phyloP scores from a whole-genome alignment of 2,797 vertebrate genomes.

The Phalloptychus januarius region DNA sequence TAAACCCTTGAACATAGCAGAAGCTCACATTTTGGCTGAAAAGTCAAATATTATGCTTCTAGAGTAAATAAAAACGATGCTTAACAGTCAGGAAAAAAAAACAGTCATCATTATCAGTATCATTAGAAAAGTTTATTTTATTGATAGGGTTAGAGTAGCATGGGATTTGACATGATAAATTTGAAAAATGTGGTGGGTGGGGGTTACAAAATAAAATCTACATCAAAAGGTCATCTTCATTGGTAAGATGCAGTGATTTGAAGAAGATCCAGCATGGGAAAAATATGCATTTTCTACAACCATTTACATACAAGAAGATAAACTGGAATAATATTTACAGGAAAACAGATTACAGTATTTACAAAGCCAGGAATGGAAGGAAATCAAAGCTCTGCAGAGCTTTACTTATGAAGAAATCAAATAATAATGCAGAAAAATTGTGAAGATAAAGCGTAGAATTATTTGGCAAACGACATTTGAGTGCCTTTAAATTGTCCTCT shows the following conservation, averaged over 20 bases:
- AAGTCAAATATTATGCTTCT: not conserved
- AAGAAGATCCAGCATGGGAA: constrained; percentile 43
- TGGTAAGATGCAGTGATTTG: constrained; percentile 64
- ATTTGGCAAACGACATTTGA: constrained; percentile 52
- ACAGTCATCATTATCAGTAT: constrained; percentile 3
- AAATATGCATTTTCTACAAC: constrained; percentile 70
- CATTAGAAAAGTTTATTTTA: constrained; percentile 79
- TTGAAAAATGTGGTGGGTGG: constrained; percentile 42
- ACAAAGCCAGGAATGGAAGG: constrained; percentile 63
- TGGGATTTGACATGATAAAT: constrained; percentile 63
- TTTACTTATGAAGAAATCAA: constrained; percentile 23
- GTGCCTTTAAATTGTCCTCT: constrained; percentile 56
- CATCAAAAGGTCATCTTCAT: constrained; percentile 65
- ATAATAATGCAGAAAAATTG: constrained; percentile 10
- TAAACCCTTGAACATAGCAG: not conserved
- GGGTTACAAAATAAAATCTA: constrained; percentile 60
- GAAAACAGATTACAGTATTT: constrained; percentile 75
- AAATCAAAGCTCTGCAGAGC: constrained; percentile 38
- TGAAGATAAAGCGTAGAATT: constrained; percentile 36
- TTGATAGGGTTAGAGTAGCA: constrained; percentile 72
- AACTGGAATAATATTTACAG: constrained; percentile 78
- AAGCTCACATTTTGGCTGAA: too few relatives aligned
- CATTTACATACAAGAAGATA: constrained; percentile 75
- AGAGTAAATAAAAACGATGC: not conserved
- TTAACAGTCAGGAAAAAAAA: constrained; percentile 3